Conservation (phyloP, 2,797 vertebrate species). For the Etheostoma nigrum region DNA sequence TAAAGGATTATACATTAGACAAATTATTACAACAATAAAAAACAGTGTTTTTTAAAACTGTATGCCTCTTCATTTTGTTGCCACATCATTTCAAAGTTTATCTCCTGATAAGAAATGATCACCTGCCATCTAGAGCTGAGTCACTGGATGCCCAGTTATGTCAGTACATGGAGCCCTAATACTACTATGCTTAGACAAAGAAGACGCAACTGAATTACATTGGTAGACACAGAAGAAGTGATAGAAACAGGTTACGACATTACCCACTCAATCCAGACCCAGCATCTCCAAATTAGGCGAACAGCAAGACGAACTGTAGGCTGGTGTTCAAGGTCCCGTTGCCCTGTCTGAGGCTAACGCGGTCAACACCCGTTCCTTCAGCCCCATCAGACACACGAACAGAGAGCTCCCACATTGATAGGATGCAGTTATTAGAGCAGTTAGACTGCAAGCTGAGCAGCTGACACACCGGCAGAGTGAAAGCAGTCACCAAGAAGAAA, state of each 20-base stretch:
- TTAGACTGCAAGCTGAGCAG: constrained; percentile 40
- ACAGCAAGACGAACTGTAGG: constrained; percentile 72
- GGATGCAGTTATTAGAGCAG: constrained; percentile 64
- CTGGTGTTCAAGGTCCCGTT: constrained; percentile 65
- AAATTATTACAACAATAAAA: constrained; percentile 80
- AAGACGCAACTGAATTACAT: background rate
- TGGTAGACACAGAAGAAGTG: constrained; percentile 30
- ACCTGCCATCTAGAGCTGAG: background rate
- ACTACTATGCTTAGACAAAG: constrained; percentile 10
- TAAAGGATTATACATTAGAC: constrained; percentile 76
- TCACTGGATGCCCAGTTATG: background rate
- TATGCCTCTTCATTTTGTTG: constrained; percentile 29
- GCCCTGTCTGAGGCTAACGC: constrained; percentile 53
- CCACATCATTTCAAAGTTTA: background rate
- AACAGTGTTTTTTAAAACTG: constrained; percentile 72
- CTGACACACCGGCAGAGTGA: constrained; percentile 61
- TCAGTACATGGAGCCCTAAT: constrained; percentile 23
- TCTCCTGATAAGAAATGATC: background rate
- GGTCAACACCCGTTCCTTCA: constrained; percentile 55
- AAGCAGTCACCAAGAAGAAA: constrained; percentile 61
- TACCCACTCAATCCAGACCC: constrained; percentile 71
- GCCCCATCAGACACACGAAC: constrained; percentile 58
- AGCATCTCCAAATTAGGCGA: constrained; percentile 60
- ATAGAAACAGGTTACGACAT: constrained; percentile 58
- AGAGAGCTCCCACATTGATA: constrained; percentile 48